Evolutionary conservation across 2,888 invertebrate species (phyloP).

Genomic region (Nemurella pictetii): DNA sequence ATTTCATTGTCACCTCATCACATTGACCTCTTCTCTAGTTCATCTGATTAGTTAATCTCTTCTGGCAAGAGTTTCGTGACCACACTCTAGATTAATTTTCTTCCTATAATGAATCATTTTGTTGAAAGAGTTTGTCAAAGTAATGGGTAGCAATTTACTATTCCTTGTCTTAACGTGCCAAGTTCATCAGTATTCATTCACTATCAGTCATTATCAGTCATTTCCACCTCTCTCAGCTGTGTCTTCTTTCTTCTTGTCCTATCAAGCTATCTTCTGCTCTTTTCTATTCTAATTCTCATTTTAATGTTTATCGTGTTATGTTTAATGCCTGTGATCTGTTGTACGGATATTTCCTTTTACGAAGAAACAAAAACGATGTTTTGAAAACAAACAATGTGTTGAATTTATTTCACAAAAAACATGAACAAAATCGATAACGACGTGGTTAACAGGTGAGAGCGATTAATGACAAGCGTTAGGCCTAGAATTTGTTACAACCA

Average conservation of each 20-base stretch:
- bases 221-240: not conserved
- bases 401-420: slow-evolving; percentile 5
- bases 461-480: not conserved
- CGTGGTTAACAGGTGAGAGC: not conserved
- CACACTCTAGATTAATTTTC: not conserved
- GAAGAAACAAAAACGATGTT: not conserved
- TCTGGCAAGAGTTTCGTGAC: not conserved
- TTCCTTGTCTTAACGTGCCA: not conserved
- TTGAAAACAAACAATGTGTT: not conserved
- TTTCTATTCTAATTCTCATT: not conserved
- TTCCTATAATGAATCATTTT: not conserved
- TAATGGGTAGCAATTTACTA: not conserved
- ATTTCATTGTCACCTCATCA: not conserved
- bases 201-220: not conserved
- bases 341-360: not conserved
- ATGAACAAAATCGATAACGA: not conserved
- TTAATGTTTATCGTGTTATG: not conserved
- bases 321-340: slow-evolving; percentile 20
- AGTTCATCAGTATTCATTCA: too few relatives aligned
- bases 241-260: not conserved
- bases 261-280: not conserved
- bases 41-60: not conserved
- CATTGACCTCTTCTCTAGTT: not conserved
- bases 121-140: too few relatives aligned
- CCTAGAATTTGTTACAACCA: not conserved